Evolutionary conservation across 1,140 invertebrate genomes (phyloP).

Genomic region (Drosophila subobscura): DNA sequence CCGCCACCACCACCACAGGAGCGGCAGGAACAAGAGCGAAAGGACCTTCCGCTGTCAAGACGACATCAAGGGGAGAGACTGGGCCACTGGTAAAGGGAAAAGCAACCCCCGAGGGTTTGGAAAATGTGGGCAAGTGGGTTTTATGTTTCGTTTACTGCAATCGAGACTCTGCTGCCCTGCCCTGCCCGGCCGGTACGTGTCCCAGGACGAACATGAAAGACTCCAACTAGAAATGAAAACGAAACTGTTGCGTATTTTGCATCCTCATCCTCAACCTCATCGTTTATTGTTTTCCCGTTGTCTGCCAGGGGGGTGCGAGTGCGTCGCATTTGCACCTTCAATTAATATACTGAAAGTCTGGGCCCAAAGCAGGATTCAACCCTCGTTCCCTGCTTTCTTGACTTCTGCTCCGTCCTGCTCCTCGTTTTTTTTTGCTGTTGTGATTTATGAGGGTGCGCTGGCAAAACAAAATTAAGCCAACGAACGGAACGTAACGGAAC

Average conservation of each 20-base stretch:
- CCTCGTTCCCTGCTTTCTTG: slow-evolving; percentile 35
- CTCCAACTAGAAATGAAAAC: slow-evolving; percentile 45
- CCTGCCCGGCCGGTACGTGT: slow-evolving; percentile 24
- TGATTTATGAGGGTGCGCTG: slow-evolving; percentile 78
- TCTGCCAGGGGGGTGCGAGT: slow-evolving; percentile 66
- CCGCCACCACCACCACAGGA: slow-evolving; percentile 47
- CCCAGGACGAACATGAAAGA: slow-evolving; percentile 72
- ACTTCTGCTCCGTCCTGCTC: slow-evolving; percentile 10
- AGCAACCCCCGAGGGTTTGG: slow-evolving; percentile 49
- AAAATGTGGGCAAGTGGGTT: slow-evolving; percentile 56
- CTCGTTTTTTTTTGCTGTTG: slow-evolving; percentile 46
- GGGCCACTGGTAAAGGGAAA: slow-evolving; percentile 13
- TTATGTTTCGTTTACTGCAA: slow-evolving; percentile 60
- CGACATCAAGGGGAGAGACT: slow-evolving; percentile 22
- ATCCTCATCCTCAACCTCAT: slow-evolving; percentile 48
- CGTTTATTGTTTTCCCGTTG: slow-evolving; percentile 47
- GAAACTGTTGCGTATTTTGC: slow-evolving; percentile 79
- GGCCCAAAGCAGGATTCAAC: slow-evolving; percentile 32
- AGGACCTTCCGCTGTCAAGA: slow-evolving; percentile 36
- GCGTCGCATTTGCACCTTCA: slow-evolving; percentile 79
- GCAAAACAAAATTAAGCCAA: slow-evolving; percentile 80
- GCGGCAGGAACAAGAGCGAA: slow-evolving; percentile 16
- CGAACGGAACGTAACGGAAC: slow-evolving; percentile 45
- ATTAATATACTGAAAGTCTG: slow-evolving; percentile 62
- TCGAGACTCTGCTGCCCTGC: slow-evolving; percentile 54